Evolutionary conservation across 2,888 invertebrate species (phyloP).

Genomic region (Acrobasis repandana): DNA sequence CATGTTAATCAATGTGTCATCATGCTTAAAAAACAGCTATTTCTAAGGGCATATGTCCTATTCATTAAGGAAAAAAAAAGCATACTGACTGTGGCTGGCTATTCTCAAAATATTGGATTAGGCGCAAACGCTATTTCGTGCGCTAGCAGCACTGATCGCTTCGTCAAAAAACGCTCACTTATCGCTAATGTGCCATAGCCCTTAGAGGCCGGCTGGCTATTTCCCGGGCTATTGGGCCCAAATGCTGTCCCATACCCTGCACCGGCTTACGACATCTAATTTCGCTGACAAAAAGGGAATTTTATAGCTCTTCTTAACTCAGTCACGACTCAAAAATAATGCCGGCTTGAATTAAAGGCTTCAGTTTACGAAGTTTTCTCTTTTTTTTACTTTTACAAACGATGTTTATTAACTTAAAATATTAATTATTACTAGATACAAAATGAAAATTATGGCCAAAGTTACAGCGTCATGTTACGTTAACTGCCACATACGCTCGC

Average conservation of each 20-base stretch:
- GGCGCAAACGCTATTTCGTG: too few relatives aligned
- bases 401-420: too few relatives aligned
- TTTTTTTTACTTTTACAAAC: neutral
- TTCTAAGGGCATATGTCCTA: too few relatives aligned
- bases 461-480: too few relatives aligned
- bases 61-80: too few relatives aligned
- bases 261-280: slow-evolving; percentile 56
- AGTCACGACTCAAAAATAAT: slow-evolving; percentile 32
- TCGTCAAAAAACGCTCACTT: neutral
- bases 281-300: slow-evolving; percentile 54
- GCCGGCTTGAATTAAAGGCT: slow-evolving; percentile 25
- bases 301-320: slow-evolving; percentile 45
- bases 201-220: slow-evolving; percentile 46
- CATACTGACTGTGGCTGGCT: too few relatives aligned
- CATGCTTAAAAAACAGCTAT: too few relatives aligned
- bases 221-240: slow-evolving; percentile 62
- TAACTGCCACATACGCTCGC: too few relatives aligned
- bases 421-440: too few relatives aligned
- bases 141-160: neutral
- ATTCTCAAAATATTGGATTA: too few relatives aligned
- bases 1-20: too few relatives aligned
- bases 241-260: slow-evolving; percentile 52
- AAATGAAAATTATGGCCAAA: too few relatives aligned
- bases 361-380: neutral
- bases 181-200: slow-evolving; percentile 26